Base-by-base conservation (phyloP, 2,888 invertebrate genomes). In the Habrosyne pyritoides region DNA sequence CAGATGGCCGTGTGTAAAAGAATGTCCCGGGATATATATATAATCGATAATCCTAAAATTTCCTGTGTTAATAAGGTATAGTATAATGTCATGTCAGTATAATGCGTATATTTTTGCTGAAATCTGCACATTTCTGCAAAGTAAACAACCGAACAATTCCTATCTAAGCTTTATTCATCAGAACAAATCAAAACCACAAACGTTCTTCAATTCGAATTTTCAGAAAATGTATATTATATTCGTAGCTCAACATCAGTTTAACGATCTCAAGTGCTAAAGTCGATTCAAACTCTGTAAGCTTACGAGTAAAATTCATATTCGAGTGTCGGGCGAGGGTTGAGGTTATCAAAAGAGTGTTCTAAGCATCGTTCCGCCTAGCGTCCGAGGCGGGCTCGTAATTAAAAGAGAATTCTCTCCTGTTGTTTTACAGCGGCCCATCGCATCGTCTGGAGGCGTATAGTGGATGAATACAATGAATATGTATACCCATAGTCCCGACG, bases 351-450 rank as follows among this genome's bases (percentile, higher is more conserved):
- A 78, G 83, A 74, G 77, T 78, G 74, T 78, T 79, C 79, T 78
- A 83, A 80, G 79, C 79, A 71, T 70, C 69, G 78, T 62, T 66
- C 64, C 66, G 63, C 69, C 77, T 70, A 26, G 77, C 81, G 81
- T 76, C 79, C 79, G 71, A 73, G 70, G 66, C 69, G 55, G 67
- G 71, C 64, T 73, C 70, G 80, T 84, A 83, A 84, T 84, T 84
- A 83, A 83, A 84, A 81, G 79, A 77, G 83, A 82, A 81, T 84
- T 81, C 78, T 74, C 77, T 75, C 71, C 72, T 71, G 81, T 84
- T 83, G 83, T 84, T 83, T 82, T 81, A 83, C 76, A 77, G 74
- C 72, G 68, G 71, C 71, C 78, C 42, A 42, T 42, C 14, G 36
- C 73, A 73, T 75, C 77, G 81, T 83, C 83, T 83, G 80, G 77